Evolutionary conservation across 1,140 invertebrate genomes (phyloP).

Genomic region (Drosophila pseudoananassae): DNA sequence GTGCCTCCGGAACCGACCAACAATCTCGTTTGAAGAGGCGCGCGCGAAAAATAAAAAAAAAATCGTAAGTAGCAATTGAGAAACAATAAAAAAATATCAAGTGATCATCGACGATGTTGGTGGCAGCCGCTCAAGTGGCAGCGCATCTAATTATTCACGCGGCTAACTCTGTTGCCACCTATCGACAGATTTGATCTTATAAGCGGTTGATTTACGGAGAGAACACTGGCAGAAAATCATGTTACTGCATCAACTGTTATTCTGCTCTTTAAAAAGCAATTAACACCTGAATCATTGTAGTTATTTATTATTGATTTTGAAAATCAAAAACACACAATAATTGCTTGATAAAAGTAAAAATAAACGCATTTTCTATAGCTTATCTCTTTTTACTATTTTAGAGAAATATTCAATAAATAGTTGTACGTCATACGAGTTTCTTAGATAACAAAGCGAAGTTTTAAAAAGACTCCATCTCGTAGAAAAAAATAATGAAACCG

Average conservation of each 20-base stretch:
- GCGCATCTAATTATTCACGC: conserved; percentile 53
- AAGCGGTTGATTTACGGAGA: conserved; percentile 28
- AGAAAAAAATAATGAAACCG: no score
- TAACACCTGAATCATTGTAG: not conserved
- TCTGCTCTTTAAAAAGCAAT: not conserved
- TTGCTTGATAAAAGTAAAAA: not conserved
- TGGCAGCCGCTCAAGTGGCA: conserved; percentile 42
- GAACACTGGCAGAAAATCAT: conserved; percentile 16
- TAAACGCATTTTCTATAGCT: not conserved
- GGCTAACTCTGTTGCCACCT: conserved; percentile 33
- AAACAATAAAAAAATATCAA: conserved; percentile 44
- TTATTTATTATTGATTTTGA: not conserved
- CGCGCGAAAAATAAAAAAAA: conserved; percentile 23
- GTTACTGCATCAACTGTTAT: not conserved
- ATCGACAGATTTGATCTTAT: conserved; percentile 47
- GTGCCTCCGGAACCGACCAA: not conserved
- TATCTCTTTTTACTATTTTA: no score
- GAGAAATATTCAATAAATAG: no score
- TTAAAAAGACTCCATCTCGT: no score
- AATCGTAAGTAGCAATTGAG: conserved; percentile 42
- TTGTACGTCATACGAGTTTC: no score
- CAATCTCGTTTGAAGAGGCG: conserved; percentile 13
- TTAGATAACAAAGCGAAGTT: no score
- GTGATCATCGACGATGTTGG: conserved; percentile 49
- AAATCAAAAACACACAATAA: not conserved